Evolutionary conservation across 2,797 vertebrate genomes (phyloP).

Genomic region (Glossophaga mutica): DNA sequence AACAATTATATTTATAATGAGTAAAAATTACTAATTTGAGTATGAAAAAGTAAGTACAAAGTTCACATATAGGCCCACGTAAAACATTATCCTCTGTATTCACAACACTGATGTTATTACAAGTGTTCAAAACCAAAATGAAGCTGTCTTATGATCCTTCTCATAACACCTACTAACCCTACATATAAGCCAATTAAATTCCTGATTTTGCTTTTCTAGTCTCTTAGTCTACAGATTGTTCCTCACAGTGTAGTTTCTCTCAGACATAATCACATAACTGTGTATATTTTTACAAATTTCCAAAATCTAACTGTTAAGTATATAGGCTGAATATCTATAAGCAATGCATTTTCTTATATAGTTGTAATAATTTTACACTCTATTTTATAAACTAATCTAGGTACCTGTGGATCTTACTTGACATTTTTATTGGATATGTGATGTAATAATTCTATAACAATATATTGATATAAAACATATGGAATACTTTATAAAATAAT

Average conservation of each 20-base stretch:
- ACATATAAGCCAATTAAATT: constrained; percentile 29
- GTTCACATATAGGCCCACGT: background rate
- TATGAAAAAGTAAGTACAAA: background rate
- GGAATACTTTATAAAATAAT: background rate
- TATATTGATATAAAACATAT: background rate
- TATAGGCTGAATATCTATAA: background rate
- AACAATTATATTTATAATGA: background rate
- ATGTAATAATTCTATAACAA: background rate
- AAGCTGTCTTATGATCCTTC: background rate
- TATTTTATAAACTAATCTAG: background rate
- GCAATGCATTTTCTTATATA: background rate
- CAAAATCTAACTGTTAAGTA: background rate
- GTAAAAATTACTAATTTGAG: background rate
- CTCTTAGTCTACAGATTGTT: background rate
- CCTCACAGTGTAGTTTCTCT: background rate
- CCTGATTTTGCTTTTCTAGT: background rate
- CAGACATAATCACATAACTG: background rate
- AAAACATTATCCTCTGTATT: background rate
- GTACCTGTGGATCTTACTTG: background rate
- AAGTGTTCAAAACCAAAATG: constrained; percentile 32
- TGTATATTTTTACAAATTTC: constrained; percentile 2
- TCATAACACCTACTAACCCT: background rate
- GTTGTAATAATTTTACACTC: background rate
- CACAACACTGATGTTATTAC: background rate
- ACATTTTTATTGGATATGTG: background rate